phyloP scores from a whole-genome alignment of 2,888 invertebrate genomes.

The Imbricaverruca yamaguchii region DNA sequence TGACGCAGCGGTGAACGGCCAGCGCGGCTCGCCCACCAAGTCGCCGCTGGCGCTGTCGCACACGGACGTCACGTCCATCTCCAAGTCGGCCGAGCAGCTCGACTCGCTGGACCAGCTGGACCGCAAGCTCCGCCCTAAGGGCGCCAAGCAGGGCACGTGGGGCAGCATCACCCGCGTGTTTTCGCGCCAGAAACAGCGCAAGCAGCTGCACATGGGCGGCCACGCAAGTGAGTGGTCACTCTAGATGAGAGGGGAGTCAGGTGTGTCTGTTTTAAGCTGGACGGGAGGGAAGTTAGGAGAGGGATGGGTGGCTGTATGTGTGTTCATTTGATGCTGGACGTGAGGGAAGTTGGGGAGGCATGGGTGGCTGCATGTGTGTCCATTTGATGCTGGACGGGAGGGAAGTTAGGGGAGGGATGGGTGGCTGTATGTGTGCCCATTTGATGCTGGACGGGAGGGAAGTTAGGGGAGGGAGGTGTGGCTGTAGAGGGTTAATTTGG shows the following conservation, averaged over 20 bases:
- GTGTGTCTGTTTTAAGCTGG: neutral
- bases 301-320: neutral
- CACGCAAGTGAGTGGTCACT: neutral
- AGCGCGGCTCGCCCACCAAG: constrained; percentile 3
- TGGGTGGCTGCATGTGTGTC: too few relatives aligned
- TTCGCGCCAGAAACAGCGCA: constrained; percentile 76
- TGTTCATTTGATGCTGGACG: neutral
- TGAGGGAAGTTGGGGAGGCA: too few relatives aligned
- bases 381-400: neutral
- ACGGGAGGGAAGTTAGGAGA: neutral
- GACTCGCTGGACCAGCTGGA: constrained; percentile 49
- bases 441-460: too few relatives aligned
- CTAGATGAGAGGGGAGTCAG: too few relatives aligned
- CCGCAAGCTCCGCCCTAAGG: constrained; percentile 30
- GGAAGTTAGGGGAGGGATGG: neutral
- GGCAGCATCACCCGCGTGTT: constrained; percentile 85
- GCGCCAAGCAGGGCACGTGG: constrained; percentile 59
- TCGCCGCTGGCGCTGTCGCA: neutral
- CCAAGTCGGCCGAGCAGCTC: constrained; percentile 71
- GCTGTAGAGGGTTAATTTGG: too few relatives aligned
- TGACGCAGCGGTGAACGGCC: neutral
- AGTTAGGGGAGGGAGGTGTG: too few relatives aligned
- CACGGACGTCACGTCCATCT: constrained; percentile 27
- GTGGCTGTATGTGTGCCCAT: neutral
- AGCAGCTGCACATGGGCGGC: constrained; percentile 47